Evolutionary conservation across 2,113 vertebrate genomes (phyloP).

Genomic region (Leptocoma aspasia): DNA sequence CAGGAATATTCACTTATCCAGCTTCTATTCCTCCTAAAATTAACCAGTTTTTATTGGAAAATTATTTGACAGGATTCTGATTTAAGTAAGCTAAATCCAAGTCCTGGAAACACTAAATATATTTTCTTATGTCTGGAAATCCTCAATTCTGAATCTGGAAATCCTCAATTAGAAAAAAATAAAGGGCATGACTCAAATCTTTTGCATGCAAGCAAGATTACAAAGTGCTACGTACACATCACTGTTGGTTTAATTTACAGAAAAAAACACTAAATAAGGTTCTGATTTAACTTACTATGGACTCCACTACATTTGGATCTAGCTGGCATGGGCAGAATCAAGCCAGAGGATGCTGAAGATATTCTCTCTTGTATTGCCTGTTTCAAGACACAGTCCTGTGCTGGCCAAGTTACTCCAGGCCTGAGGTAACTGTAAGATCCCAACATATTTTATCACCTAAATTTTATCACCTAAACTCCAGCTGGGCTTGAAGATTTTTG

Average conservation of each 20-base stretch:
- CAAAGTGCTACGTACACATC: background rate
- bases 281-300: background rate
- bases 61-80: background rate
- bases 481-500: background rate
- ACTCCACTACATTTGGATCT: background rate
- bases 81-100: slow-evolving; percentile 3
- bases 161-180: background rate
- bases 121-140: background rate
- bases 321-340: background rate
- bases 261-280: background rate
- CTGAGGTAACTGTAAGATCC: background rate
- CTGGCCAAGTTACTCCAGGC: background rate
- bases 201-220: background rate
- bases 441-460: background rate
- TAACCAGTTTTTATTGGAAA: background rate
- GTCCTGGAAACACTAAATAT: background rate
- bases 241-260: background rate
- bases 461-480: background rate
- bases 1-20: background rate
- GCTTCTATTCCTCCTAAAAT: background rate
- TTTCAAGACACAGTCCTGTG: background rate
- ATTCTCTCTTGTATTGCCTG: background rate
- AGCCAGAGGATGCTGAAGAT: background rate
- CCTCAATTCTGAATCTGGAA: too few relatives aligned
- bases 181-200: background rate